These are phyloP conservation scores for Agraylea sexmaculata DNA, from an alignment of 1,140 invertebrate genomes.

Conservation along the genomic window DNA sequence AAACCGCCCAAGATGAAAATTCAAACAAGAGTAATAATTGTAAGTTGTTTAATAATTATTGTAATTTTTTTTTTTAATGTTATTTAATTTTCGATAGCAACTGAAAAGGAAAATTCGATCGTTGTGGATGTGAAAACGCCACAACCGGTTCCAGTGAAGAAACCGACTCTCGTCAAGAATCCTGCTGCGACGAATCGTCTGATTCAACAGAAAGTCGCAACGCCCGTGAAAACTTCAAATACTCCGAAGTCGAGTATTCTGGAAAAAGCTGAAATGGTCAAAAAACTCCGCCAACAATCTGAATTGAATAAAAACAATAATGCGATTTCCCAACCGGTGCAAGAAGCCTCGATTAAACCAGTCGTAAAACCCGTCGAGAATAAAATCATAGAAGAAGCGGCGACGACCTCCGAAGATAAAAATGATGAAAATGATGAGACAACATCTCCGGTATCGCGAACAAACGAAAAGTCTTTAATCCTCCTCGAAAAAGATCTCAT, in stretches of 20 bases:
- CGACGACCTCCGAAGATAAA: conserved; percentile 20
- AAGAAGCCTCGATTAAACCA: not conserved
- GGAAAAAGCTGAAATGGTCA: conserved; percentile 30
- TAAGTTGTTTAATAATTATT: not conserved
- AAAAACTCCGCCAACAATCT: conserved; percentile 17
- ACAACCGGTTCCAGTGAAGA: conserved; percentile 17
- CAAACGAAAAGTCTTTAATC: conserved; percentile 33
- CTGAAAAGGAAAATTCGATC: conserved; percentile 21
- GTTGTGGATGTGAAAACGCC: conserved; percentile 26
- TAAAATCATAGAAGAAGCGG: not conserved
- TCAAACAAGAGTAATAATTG: no score
- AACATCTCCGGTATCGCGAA: conserved; percentile 20
- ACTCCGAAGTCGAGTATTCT: conserved; percentile 21
- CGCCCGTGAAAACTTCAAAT: conserved; percentile 1
- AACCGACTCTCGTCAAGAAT: conserved; percentile 13
- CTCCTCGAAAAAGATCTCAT: conserved; percentile 36
- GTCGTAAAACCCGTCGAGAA: conserved; percentile 1
- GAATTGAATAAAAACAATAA: conserved; percentile 11
- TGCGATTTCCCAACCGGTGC: not conserved
- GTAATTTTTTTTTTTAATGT: not conserved
- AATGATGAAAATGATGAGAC: conserved; percentile 21
- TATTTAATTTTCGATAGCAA: conserved; percentile 28
- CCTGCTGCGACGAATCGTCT: no score
- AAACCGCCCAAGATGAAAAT: no score
- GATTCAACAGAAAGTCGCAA: no score